Evolutionary conservation across 2,113 vertebrate genomes (phyloP), one percentile per base, ranked within the genome.

Genomic region (Athene noctua): DNA sequence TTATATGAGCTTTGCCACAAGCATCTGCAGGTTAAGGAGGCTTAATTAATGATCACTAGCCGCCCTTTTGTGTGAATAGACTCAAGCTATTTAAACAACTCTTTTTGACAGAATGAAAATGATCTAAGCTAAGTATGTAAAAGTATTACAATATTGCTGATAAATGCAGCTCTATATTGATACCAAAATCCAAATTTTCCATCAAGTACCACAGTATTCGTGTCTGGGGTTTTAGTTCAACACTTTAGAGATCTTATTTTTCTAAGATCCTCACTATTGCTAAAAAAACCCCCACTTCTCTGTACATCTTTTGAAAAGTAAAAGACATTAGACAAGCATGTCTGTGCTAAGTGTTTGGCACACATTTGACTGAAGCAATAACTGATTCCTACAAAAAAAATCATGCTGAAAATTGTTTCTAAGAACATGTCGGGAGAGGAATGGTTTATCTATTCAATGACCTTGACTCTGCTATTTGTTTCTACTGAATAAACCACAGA

Each of bases 231-330:
- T 86, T n/a, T 27, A 32, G 29, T 47, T 84, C 63, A 80, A 32
- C 3, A 3, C 14, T 38, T 66, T 1, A 65, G 17, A 57, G 11
- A 77, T 3, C 12, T 62, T 21, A 11, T 25, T 59, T 23, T 46
- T 91, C 22, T 8, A 27, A 51, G 6, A 77, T 2, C 10, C 13
- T n/a, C 15, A 52, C 1, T 40, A 51, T 16, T 23, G 13, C n/a
- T 49, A 40, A 62, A 90, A 74, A 54, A 4, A 0, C 0, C 1
- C 1, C 11, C 36, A 40, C 9, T 47, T 57, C 7, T 66, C 54
- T 49, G 29, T 65, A 4, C 4, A 25, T 30, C 7, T 66, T 88
- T 57, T 72, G 12, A 83, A 51, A n/a, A 73, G 46, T 23, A 83
- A 66, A 83, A 65, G 7, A 2, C n/a, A 55, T 66, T 40, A 11